Conservation (phyloP, 2,888 invertebrate genomes). For the Pseudococcus jackbeardsleyi region DNA sequence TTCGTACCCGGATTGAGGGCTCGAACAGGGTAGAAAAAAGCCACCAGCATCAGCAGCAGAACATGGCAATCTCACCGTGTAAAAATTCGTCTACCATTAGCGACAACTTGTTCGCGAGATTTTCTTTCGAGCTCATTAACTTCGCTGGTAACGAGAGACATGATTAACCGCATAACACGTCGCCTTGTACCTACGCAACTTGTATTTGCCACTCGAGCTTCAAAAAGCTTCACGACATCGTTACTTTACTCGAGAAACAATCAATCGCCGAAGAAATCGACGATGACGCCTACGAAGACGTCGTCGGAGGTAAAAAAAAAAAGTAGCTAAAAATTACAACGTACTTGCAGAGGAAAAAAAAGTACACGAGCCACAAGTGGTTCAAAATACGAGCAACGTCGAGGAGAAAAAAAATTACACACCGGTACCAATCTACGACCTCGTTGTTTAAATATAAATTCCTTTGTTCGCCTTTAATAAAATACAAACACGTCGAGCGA, state of each 20-base stretch:
- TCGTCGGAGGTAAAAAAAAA: not conserved
- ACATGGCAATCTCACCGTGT: not conserved
- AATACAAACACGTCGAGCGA: not conserved
- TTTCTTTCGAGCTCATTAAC: slow-evolving; percentile 40
- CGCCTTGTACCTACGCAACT: not conserved
- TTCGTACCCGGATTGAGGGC: not conserved
- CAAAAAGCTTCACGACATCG: not conserved
- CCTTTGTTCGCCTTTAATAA: slow-evolving; percentile 26
- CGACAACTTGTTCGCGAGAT: not conserved
- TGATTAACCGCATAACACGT: not conserved
- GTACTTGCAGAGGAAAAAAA: not conserved
- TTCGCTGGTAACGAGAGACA: not conserved
- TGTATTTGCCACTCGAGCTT: not conserved
- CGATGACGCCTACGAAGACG: not conserved
- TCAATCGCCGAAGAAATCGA: not conserved
- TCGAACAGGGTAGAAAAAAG: not conserved
- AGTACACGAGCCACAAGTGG: not conserved
- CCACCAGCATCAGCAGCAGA: not conserved
- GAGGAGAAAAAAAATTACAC: not conserved
- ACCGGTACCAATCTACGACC: not conserved
- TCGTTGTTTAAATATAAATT: slow-evolving; percentile 23
- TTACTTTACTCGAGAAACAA: not conserved
- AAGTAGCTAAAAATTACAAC: not conserved
- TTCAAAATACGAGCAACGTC: slow-evolving; percentile 23
- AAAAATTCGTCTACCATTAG: not conserved